Evolutionary conservation across 1,140 invertebrate genomes (phyloP).

Genomic region (Drosophila sulfurigaster): DNA sequence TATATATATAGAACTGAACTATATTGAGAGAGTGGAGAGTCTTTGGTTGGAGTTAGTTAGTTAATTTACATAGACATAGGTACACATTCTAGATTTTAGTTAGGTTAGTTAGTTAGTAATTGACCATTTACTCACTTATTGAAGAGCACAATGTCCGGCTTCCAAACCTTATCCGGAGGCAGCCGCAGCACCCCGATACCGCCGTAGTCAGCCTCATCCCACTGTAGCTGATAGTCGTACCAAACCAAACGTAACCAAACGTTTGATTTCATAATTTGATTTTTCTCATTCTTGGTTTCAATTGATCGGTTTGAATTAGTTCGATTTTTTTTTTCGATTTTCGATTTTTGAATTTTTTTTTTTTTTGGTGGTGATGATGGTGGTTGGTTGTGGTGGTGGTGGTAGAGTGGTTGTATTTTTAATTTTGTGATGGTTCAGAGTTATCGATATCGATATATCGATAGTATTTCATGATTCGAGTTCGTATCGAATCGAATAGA

Average conservation of each 20-base stretch:
- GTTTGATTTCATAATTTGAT: conserved; percentile 99
- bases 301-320: conserved; percentile 79
- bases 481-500: conserved; percentile 59
- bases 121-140: conserved; percentile 95
- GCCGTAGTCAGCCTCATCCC: conserved; percentile 99
- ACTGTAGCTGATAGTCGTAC: conserved; percentile 98
- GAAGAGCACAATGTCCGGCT: conserved; percentile 99
- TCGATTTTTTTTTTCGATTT: conserved; percentile 38
- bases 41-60: conserved; percentile 24
- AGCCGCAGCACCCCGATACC: conserved; percentile 97
- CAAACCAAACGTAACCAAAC: conserved; percentile 98
- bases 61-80: conserved; percentile 12
- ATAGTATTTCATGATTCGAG: conserved; percentile 12
- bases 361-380: conserved; percentile 53
- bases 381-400: conserved; percentile 55
- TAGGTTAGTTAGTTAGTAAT: conserved; percentile 20
- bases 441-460: conserved; percentile 36
- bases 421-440: conserved; percentile 47
- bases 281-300: conserved; percentile 96
- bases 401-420: conserved; percentile 33
- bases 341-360: conserved; percentile 39
- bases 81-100: too few species aligned
- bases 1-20: neutral
- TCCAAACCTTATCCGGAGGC: conserved; percentile 99
- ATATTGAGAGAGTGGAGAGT: conserved; percentile 23